These are phyloP conservation scores for Heterocephalus glaber DNA, from an alignment of 2,113 vertebrate species.

Conservation along the genomic window DNA sequence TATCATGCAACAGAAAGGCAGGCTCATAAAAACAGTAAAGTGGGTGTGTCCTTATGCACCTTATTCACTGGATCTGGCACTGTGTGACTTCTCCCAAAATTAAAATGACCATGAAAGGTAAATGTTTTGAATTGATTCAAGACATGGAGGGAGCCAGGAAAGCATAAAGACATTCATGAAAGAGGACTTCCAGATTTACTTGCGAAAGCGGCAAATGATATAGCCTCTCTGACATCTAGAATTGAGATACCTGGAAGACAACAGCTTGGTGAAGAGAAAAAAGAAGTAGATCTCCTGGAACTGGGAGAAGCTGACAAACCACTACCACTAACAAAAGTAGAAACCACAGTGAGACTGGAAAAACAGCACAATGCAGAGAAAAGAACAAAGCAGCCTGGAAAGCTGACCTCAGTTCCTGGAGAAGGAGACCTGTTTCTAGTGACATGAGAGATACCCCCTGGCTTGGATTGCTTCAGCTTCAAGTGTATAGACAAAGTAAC, in stretches of 20 bases:
- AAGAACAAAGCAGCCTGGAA: neutral
- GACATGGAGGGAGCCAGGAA: neutral
- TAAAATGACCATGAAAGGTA: neutral
- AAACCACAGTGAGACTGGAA: neutral
- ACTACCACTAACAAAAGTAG: neutral
- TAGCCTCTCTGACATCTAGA: neutral
- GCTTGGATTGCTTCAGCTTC: neutral
- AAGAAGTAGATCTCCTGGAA: neutral
- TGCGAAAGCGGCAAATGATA: neutral
- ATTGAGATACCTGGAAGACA: neutral
- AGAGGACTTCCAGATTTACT: neutral
- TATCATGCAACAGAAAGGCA: neutral
- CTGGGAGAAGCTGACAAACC: neutral
- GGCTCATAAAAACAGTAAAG: neutral
- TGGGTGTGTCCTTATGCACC: neutral
- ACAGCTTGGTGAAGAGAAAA: neutral
- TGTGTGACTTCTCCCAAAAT: neutral
- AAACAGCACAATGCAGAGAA: neutral
- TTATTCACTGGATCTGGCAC: neutral
- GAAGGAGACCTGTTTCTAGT: neutral
- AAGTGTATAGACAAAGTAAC: neutral
- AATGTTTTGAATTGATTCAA: neutral
- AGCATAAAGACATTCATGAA: neutral
- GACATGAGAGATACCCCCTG: neutral
- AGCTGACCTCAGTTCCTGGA: neutral